Evolutionary conservation across 2,797 vertebrate species (phyloP).

Genomic region (Fratercula arctica): DNA sequence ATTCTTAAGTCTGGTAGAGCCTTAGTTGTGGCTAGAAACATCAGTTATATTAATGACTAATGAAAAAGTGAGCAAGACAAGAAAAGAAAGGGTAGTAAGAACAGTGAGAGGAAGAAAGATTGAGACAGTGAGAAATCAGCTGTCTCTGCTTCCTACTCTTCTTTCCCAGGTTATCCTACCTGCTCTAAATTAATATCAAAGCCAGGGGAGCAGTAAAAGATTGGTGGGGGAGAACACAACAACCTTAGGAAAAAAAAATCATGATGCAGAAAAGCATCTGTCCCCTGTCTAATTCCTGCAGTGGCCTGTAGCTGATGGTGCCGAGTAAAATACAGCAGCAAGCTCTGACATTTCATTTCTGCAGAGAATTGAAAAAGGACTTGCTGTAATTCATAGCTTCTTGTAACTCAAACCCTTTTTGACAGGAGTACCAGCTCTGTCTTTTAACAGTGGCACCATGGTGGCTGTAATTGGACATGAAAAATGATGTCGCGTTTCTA

Average conservation of each 20-base stretch:
- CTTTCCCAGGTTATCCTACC: constrained; percentile 42
- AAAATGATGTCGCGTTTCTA: constrained; percentile 54
- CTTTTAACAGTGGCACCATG: constrained; percentile 64
- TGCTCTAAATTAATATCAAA: constrained; percentile 69
- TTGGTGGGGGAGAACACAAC: background rate
- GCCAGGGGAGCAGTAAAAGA: constrained; percentile 26
- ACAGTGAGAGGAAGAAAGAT: constrained; percentile 4
- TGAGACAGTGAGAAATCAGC: constrained; percentile 34
- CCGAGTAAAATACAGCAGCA: constrained; percentile 66
- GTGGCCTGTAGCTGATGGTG: constrained; percentile 62
- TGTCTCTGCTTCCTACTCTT: constrained; percentile 20
- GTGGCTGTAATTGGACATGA: constrained; percentile 66
- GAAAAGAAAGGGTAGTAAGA: background rate
- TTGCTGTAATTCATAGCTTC: constrained; percentile 65
- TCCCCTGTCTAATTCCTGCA: constrained; percentile 62
- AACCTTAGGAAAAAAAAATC: constrained; percentile 47
- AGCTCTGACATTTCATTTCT: constrained; percentile 75
- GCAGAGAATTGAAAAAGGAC: constrained; percentile 72
- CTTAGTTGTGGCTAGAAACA: background rate
- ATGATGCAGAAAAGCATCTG: constrained; percentile 54
- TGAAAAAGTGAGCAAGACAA: background rate
- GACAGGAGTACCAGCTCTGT: constrained; percentile 62
- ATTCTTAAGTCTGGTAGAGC: background rate
- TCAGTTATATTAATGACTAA: background rate
- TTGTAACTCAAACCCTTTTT: constrained; percentile 67